Evolutionary conservation across 2,888 invertebrate genomes (phyloP).

Genomic region (Physocephala rufipes): DNA sequence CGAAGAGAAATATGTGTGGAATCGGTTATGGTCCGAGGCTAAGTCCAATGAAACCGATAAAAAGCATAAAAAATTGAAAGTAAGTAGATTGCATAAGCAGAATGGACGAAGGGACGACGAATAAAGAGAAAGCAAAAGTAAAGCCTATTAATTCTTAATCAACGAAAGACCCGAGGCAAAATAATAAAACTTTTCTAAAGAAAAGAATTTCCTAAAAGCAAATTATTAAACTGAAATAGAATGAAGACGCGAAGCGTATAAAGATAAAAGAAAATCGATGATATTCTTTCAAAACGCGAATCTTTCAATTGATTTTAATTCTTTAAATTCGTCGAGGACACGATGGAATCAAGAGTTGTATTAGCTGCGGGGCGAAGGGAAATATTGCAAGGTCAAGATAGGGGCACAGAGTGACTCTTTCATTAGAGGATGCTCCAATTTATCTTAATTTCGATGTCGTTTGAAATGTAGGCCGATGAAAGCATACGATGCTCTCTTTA

Average conservation of each 20-base stretch:
- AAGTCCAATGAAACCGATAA: slow-evolving; percentile 8
- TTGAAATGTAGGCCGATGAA: slow-evolving; percentile 47
- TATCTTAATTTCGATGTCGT: slow-evolving; percentile 10
- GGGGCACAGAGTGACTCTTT: background rate
- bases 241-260: background rate
- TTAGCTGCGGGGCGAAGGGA: too few species aligned
- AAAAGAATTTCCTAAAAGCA: slow-evolving; percentile 7
- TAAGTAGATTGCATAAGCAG: background rate
- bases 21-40: background rate
- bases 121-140: background rate
- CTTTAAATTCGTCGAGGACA: too few species aligned
- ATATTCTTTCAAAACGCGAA: too few species aligned
- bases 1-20: background rate
- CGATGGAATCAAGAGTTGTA: too few species aligned
- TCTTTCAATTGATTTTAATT: too few species aligned
- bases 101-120: background rate
- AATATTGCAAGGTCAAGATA: too few species aligned
- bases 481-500: slow-evolving; percentile 16
- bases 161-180: background rate
- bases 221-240: too few species aligned
- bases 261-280: too few species aligned
- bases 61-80: background rate
- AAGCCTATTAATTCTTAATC: background rate
- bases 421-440: background rate
- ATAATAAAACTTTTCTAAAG: background rate